Evolutionary conservation across 2,888 invertebrate species (phyloP).

Genomic region (Itoplectis maculator): DNA sequence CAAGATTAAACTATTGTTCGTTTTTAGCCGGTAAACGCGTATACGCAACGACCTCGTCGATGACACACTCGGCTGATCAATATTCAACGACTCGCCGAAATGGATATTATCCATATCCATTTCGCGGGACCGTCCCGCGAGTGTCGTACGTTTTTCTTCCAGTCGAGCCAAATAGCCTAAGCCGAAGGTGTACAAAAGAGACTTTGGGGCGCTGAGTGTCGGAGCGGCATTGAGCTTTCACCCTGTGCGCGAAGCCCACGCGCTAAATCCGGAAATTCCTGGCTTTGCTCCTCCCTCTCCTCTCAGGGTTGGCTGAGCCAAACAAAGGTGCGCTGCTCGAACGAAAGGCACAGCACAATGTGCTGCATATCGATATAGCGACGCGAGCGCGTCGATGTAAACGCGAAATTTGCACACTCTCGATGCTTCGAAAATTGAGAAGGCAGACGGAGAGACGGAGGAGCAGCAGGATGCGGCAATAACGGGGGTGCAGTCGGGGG

Average conservation of each 20-base stretch:
- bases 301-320: background rate
- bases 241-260: background rate
- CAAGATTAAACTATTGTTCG: background rate
- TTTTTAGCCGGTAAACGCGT: too few relatives aligned
- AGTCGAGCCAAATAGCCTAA: slow-evolving; percentile 10
- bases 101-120: slow-evolving; percentile 1
- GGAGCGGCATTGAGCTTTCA: slow-evolving; percentile 27
- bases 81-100: too few relatives aligned
- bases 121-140: background rate
- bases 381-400: background rate
- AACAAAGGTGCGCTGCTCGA: slow-evolving; percentile 21
- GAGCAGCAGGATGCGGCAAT: background rate
- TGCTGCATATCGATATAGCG: slow-evolving; percentile 16
- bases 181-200: slow-evolving; percentile 20
- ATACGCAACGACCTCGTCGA: too few relatives aligned
- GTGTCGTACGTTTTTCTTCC: slow-evolving; percentile 9
- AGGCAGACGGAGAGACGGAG: slow-evolving; percentile 12
- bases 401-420: background rate
- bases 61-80: too few relatives aligned
- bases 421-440: slow-evolving; percentile 4
- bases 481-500: background rate
- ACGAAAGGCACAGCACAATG: slow-evolving; percentile 22
- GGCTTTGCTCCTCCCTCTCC: slow-evolving; percentile 3
- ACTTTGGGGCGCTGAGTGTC: slow-evolving; percentile 10
- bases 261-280: slow-evolving; percentile 19